Percentiles rank a stretch among this genome's conserved stretches.
Conservation (phyloP, 2,888 invertebrate species). For the Brachycybe producta region DNA sequence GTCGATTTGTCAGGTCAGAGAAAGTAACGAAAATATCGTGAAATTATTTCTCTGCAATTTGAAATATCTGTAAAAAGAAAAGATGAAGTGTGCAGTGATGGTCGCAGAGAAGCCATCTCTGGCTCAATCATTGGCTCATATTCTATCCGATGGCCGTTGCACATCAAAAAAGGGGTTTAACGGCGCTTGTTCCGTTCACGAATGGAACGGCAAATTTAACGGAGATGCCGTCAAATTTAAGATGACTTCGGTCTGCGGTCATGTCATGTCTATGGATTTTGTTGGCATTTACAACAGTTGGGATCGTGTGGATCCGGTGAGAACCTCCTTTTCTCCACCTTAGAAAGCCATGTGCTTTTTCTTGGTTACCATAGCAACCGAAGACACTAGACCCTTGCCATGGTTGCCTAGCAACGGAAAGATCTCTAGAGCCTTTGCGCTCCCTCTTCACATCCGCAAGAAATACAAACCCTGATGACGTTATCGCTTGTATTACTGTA, state of each 20-base stretch:
- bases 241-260: constrained; percentile 98
- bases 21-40: no score
- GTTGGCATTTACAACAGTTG: constrained; percentile 87
- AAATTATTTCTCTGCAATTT: no score
- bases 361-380: not conserved
- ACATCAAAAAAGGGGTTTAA: constrained; percentile 53
- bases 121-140: constrained; percentile 83
- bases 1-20: no score
- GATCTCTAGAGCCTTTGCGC: not conserved
- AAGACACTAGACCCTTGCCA: not conserved
- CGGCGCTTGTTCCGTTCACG: constrained; percentile 83
- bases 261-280: constrained; percentile 94
- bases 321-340: constrained; percentile 24
- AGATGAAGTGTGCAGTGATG: constrained; percentile 65
- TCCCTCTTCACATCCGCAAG: no score
- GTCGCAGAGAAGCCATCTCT: constrained; percentile 98
- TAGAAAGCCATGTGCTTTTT: no score
- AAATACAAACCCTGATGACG: no score
- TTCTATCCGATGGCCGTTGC: constrained; percentile 44
- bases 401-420: not conserved
- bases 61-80: no score
- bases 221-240: constrained; percentile 62
- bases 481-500: no score
- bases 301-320: constrained; percentile 90
- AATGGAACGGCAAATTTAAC: constrained; percentile 72